Evolutionary conservation across 2,113 vertebrate genomes (phyloP), one percentile per base, ranked within the genome.

Genomic region (Aix galericulata): DNA sequence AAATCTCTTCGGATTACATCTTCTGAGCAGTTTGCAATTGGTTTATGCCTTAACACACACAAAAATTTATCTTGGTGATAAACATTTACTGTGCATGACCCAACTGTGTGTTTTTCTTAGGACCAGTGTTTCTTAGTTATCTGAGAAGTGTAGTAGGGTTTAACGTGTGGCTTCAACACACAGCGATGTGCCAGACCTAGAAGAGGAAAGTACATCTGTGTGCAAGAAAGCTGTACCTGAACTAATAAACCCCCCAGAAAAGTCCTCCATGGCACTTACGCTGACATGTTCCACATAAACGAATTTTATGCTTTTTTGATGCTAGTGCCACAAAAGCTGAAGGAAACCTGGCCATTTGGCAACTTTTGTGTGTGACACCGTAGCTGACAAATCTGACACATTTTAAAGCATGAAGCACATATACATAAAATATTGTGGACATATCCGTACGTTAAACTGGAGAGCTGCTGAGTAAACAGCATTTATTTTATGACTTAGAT

Each of bases 51-150:
- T 91, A 88, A 94, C 94, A 78, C 60, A 5, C 36, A 76, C 85
- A 93, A 75, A 20, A 84, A 80, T 88, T 88, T 82, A 82, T 84
- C 88, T 92, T 71, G 66, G 69, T 59, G 73, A 82, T 82, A 95
- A 92, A 91, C 36, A 40, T 87, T 93, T 87, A 94, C 20, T 86
- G 62, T 69, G 71, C 64, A 78, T 55, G 86, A 94, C 48, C 36
- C 66, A 78, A 69, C 48, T 53, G 50, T 42, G 78, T 50, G 50
- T 34, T 83, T 90, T 93, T 58, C 66, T 82, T 77, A 75, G 76
- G 58, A 82, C 17, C 62, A 87, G 53, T 91, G 83, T 58, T 88
- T n/a, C 53, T 66, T 73, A 46, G 48, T n/a, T 59, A 75, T 46
- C 86, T 82, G 62, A n/a, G 40, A 83, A 82, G 88, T 38, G 83